A percentile compares a stretch with the other conserved stretches of the same genome.
These are phyloP conservation scores for Smittia aterrima DNA, from an alignment of 2,888 invertebrate species.

Conservation along the genomic window DNA sequence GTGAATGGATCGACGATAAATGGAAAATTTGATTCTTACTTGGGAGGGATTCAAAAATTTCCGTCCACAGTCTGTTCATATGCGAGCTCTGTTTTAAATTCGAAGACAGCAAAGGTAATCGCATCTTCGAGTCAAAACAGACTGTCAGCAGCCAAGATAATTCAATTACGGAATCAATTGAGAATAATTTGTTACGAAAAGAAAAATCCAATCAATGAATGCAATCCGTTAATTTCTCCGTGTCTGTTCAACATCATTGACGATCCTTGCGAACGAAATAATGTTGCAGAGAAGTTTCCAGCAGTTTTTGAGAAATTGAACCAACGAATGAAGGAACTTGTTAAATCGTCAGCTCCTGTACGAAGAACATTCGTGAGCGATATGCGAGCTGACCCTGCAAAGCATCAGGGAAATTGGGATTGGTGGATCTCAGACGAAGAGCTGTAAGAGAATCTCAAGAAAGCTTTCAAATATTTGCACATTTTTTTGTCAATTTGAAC, in stretches of 20 bases:
- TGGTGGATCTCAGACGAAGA: too few relatives aligned
- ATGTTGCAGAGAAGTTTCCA: conserved; percentile 45
- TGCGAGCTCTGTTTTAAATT: conserved; percentile 45
- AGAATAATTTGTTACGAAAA: background rate
- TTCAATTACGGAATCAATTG: background rate
- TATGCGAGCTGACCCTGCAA: too few relatives aligned
- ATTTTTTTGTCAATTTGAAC: too few relatives aligned
- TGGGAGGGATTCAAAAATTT: conserved; percentile 45
- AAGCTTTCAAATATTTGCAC: too few relatives aligned
- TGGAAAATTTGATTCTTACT: conserved; percentile 45
- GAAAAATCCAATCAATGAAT: conserved; percentile 43
- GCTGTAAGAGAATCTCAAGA: too few relatives aligned
- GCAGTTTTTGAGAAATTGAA: background rate
- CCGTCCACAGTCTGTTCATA: too few relatives aligned
- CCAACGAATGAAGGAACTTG: background rate
- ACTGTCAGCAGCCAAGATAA: background rate
- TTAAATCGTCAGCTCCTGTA: background rate
- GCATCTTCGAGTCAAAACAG: conserved; percentile 30
- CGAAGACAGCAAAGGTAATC: conserved; percentile 44
- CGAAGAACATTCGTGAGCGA: too few relatives aligned
- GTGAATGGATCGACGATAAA: conserved; percentile 49
- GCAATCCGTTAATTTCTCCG: conserved; percentile 50
- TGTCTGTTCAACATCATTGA: conserved; percentile 56
- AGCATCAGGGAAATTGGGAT: too few relatives aligned
- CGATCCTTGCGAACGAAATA: conserved; percentile 57